phyloP scores from a whole-genome alignment of 2,888 invertebrate species.

The Rhorus exstirpatorius region DNA sequence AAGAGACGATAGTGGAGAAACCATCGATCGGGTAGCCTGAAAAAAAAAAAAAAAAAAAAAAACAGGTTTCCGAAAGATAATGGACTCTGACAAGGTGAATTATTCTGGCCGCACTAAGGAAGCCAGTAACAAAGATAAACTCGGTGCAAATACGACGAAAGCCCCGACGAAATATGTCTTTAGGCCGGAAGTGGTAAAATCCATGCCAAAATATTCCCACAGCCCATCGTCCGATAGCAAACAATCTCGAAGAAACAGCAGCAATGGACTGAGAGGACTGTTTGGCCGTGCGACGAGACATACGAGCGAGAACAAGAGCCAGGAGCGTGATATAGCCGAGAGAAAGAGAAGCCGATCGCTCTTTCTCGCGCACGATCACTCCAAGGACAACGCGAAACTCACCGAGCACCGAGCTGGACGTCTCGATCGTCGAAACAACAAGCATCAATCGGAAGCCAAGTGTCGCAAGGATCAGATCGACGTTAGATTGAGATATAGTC shows the following conservation, averaged over 20 bases:
- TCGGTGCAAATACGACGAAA: constrained; percentile 66
- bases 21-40: constrained; percentile 35
- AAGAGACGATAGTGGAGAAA: constrained; percentile 40
- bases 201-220: constrained; percentile 61
- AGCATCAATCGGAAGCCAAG: constrained; percentile 32
- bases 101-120: constrained; percentile 68
- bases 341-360: constrained; percentile 74
- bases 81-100: constrained; percentile 69
- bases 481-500: constrained; percentile 12
- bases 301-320: constrained; percentile 57
- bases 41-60: constrained; percentile 6
- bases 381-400: constrained; percentile 66
- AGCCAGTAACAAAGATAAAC: constrained; percentile 59
- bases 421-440: constrained; percentile 40
- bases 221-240: constrained; percentile 28
- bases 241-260: constrained; percentile 30
- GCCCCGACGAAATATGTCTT: constrained; percentile 67
- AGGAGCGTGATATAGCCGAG: constrained; percentile 66
- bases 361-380: constrained; percentile 69
- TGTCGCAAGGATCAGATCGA: constrained; percentile 46
- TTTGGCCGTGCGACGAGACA: constrained; percentile 61
- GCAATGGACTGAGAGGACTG: constrained; percentile 66
- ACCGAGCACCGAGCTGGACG: constrained; percentile 53
- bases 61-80: constrained; percentile 64
- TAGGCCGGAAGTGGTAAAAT: constrained; percentile 68